A percentile compares a stretch with the other conserved stretches of the same genome.
These are phyloP conservation scores for Matsumyia berberina DNA, from an alignment of 2,888 invertebrate genomes.

Conservation along the genomic window DNA sequence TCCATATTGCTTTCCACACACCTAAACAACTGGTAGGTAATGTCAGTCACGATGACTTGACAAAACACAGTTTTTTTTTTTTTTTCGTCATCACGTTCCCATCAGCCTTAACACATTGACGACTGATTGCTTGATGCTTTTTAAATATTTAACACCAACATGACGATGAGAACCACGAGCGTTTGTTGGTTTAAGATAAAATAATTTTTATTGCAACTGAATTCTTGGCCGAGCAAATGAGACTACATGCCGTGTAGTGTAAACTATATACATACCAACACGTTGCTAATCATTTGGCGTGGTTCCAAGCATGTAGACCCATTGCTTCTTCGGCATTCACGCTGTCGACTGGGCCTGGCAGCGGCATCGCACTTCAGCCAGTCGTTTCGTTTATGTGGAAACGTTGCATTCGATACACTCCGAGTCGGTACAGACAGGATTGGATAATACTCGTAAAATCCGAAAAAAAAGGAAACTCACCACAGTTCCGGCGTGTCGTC, in stretches of 20 bases:
- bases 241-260: neutral
- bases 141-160: slow-evolving; percentile 29
- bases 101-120: slow-evolving; percentile 21
- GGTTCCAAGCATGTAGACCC: slow-evolving; percentile 43
- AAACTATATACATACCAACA: slow-evolving; percentile 12
- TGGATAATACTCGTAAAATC: neutral
- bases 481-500: neutral
- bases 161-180: neutral
- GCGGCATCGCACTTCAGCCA: neutral
- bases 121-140: slow-evolving; percentile 19
- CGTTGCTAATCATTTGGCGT: slow-evolving; percentile 42
- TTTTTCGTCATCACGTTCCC: slow-evolving; percentile 26
- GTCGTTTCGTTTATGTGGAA: neutral
- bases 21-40: neutral
- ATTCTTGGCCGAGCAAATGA: neutral
- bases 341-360: slow-evolving; percentile 10
- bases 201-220: slow-evolving; percentile 15
- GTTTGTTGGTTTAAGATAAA: slow-evolving; percentile 32
- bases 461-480: slow-evolving; percentile 13
- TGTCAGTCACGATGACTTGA: slow-evolving; percentile 54
- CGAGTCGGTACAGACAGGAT: neutral
- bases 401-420: slow-evolving; percentile 2
- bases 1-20: slow-evolving; percentile 19
- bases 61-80: slow-evolving; percentile 26
- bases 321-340: slow-evolving; percentile 10